phyloP scores from a whole-genome alignment of 1,140 invertebrate species.

The Ostrea edulis region DNA sequence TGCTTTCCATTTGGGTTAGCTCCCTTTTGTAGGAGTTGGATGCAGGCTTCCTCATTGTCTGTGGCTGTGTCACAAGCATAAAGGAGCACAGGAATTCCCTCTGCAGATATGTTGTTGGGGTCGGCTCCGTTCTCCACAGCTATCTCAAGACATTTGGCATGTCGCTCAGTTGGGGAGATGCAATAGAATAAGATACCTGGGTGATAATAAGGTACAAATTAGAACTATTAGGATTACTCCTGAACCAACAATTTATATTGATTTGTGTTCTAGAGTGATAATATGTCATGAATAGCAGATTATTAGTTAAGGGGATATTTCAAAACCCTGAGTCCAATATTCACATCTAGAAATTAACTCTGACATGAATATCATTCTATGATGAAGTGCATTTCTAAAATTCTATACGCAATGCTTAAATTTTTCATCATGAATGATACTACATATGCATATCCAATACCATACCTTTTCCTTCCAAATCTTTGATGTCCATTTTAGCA shows the following conservation, averaged over 20 bases:
- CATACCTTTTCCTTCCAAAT: slow-evolving; percentile 79
- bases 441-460: too few relatives aligned
- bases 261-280: background rate
- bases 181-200: slow-evolving; percentile 79
- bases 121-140: slow-evolving; percentile 76
- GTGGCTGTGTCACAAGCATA: slow-evolving; percentile 76
- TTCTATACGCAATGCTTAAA: too few relatives aligned
- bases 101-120: slow-evolving; percentile 75
- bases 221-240: background rate
- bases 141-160: slow-evolving; percentile 77
- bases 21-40: slow-evolving; percentile 74
- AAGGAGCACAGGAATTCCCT: slow-evolving; percentile 77
- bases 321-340: background rate
- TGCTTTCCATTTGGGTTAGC: slow-evolving; percentile 77
- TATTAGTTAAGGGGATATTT: background rate
- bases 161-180: slow-evolving; percentile 77
- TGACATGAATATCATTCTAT: too few relatives aligned
- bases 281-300: background rate
- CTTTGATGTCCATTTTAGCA: slow-evolving; percentile 77
- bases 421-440: too few relatives aligned
- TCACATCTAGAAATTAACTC: too few relatives aligned
- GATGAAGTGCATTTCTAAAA: too few relatives aligned
- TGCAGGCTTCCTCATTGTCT: slow-evolving; percentile 77
- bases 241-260: background rate
- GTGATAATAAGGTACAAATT: slow-evolving; percentile 19